phyloP scores from a whole-genome alignment of 1,140 invertebrate species.

The Ostrea denselamellosa region DNA sequence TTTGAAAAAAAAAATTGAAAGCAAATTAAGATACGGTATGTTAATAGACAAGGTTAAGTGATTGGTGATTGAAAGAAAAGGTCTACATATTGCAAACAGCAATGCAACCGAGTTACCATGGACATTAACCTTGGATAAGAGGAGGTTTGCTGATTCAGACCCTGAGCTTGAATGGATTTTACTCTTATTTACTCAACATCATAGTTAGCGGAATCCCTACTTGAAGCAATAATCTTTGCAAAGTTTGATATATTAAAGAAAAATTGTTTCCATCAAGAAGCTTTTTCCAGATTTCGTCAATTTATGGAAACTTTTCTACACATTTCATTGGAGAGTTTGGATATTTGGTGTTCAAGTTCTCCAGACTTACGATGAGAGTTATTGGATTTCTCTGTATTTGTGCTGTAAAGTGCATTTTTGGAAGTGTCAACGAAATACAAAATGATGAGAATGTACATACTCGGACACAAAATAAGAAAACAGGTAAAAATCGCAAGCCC shows the following conservation, averaged over 20 bases:
- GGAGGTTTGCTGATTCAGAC: background rate
- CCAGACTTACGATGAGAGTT: background rate
- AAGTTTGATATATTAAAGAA: background rate
- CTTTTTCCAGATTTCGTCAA: background rate
- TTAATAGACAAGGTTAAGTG: slow-evolving; percentile 28
- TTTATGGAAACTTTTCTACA: slow-evolving; percentile 3
- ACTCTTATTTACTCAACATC: slow-evolving; percentile 34
- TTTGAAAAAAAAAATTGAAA: slow-evolving; percentile 23
- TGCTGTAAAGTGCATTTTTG: background rate
- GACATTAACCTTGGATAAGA: background rate
- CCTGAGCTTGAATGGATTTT: slow-evolving; percentile 26
- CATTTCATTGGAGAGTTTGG: background rate
- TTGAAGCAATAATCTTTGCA: background rate
- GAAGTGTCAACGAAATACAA: background rate
- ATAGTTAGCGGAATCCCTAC: background rate
- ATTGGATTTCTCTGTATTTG: background rate
- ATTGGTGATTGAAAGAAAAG: background rate
- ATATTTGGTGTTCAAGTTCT: background rate
- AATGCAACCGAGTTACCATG: background rate
- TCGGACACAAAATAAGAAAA: slow-evolving; percentile 18
- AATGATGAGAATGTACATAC: background rate
- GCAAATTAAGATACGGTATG: slow-evolving; percentile 27
- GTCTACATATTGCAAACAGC: background rate
- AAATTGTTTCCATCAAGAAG: background rate
- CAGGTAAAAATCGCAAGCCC: background rate